Percentiles rank a stretch among this genome's conserved stretches.
Evolutionary conservation across 2,113 vertebrate species (phyloP).

Genomic region (Psephotus haematonotus): DNA sequence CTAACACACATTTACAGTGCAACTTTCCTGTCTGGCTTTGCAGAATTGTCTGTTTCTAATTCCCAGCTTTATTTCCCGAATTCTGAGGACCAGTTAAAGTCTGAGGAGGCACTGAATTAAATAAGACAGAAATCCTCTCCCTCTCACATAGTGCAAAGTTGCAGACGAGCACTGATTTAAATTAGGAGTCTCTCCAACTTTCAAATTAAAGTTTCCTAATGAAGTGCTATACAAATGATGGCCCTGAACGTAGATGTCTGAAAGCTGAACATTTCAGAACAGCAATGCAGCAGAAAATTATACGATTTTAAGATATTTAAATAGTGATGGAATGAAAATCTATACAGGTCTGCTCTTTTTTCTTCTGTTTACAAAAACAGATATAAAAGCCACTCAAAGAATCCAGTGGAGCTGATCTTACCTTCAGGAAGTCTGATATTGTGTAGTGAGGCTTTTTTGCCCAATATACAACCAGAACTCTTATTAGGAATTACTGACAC

Average conservation of each 20-base stretch:
- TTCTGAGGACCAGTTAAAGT: constrained; percentile 4
- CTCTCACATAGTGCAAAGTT: neutral
- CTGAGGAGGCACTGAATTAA: neutral
- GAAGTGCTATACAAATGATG: constrained; percentile 15
- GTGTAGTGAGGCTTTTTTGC: neutral
- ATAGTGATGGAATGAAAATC: neutral
- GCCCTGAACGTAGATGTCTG: neutral
- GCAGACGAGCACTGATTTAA: constrained; percentile 50
- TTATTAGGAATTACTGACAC: neutral
- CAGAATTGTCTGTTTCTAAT: constrained; percentile 26
- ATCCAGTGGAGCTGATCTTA: neutral
- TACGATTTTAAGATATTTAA: neutral
- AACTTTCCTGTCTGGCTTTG: neutral
- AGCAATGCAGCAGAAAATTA: constrained; percentile 13
- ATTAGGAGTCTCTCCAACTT: constrained; percentile 60
- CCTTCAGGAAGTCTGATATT: neutral
- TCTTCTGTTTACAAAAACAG: neutral
- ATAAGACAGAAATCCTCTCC: constrained; percentile 26
- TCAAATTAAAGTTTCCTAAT: constrained; percentile 51
- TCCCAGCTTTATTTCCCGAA: neutral
- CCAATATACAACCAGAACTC: neutral
- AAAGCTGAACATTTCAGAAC: constrained; percentile 4
- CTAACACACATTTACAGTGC: neutral
- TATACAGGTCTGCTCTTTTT: neutral
- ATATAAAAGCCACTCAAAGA: neutral